Evolutionary conservation across 2,113 vertebrate species (phyloP).

Genomic region (Anguilla rostrata): DNA sequence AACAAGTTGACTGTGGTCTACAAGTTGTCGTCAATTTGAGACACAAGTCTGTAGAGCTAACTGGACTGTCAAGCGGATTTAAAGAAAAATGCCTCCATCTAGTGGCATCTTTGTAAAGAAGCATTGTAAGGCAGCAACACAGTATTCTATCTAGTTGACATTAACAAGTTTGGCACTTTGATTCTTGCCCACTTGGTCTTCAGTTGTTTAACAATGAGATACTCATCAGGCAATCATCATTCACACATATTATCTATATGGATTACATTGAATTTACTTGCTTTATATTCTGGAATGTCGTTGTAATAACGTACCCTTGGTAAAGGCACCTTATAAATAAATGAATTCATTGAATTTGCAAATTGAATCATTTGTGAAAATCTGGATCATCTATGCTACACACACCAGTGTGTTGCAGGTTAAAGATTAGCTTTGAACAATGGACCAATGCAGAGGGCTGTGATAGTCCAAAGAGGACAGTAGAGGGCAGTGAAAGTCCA

Average conservation of each 20-base stretch:
- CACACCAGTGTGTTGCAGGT: not conserved
- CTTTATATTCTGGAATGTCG: not conserved
- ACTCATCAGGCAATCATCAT: no score
- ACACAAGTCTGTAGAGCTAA: not conserved
- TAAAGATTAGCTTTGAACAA: not conserved
- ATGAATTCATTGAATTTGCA: not conserved
- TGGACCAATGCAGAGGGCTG: not conserved
- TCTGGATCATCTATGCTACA: not conserved
- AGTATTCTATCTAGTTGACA: not conserved
- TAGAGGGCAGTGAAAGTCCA: constrained; percentile 8
- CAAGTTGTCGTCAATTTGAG: not conserved
- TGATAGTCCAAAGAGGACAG: not conserved
- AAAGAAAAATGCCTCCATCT: constrained; percentile 18
- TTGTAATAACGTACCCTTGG: not conserved
- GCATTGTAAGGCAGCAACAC: not conserved
- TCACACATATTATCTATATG: not conserved
- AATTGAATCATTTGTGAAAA: not conserved
- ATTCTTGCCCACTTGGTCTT: not conserved
- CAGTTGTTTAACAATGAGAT: not conserved
- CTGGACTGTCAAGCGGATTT: not conserved
- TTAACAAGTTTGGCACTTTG: not conserved
- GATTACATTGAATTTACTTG: not conserved
- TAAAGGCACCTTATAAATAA: not conserved
- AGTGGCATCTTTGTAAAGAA: constrained; percentile 3
- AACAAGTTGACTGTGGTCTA: no score